phyloP scores from a whole-genome alignment of 2,113 vertebrate species.

The Chitala chitala region DNA sequence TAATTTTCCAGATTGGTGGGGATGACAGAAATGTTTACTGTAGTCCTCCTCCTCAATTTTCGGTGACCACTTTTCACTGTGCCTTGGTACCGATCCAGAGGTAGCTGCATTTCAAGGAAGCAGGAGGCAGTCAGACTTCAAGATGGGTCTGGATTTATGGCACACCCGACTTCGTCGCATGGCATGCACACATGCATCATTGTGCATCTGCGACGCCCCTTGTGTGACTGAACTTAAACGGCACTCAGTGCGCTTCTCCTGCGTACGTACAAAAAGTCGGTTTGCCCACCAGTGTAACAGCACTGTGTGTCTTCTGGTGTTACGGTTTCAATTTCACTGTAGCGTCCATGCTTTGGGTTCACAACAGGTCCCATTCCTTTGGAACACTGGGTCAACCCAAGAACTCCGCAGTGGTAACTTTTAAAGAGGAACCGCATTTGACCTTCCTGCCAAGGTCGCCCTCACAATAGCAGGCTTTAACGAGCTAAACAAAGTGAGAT shows the following conservation, averaged over 20 bases:
- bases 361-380: neutral
- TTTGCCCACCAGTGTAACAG: no score
- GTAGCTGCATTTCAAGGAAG: neutral
- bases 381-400: neutral
- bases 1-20: neutral
- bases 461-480: constrained; percentile 33
- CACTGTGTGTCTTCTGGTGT: no score
- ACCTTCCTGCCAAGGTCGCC: constrained; percentile 39
- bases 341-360: neutral
- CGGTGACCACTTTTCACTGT: neutral
- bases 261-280: no score
- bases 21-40: neutral
- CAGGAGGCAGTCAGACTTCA: neutral
- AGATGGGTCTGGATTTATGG: no score
- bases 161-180: no score
- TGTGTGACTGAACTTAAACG: no score
- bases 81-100: neutral
- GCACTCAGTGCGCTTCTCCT: no score
- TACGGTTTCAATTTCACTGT: neutral
- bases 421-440: constrained; percentile 36
- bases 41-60: neutral
- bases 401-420: neutral
- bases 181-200: no score
- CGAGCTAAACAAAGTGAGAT: constrained; percentile 39
- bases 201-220: no score